Evolutionary conservation across 37 sponge, comb jelly and placozoan genomes (phyloP).

Genomic region (Petrosia ficiformis): DNA sequence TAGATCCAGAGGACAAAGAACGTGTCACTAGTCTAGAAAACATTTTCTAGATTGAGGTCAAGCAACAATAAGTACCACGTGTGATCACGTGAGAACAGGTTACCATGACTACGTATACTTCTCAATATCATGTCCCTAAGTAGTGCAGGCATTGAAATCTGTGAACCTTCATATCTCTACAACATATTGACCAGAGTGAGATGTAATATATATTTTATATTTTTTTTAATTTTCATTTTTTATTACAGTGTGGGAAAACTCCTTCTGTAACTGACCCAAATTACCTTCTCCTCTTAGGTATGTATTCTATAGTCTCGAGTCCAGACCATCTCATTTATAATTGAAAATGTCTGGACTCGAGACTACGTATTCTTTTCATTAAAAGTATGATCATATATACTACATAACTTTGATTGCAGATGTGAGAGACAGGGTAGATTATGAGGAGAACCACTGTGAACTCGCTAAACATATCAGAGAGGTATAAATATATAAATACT

Average conservation of each 20-base stretch:
- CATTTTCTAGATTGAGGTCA: background rate
- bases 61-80: too few species aligned
- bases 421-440: constrained; percentile 43
- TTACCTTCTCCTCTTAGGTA: constrained; percentile 78
- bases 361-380: too few species aligned
- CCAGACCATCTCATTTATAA: background rate
- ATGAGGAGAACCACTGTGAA: constrained; percentile 49
- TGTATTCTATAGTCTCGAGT: constrained; percentile 2
- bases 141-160: constrained; percentile 57
- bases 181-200: constrained; percentile 83
- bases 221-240: too few species aligned
- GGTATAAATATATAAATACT: constrained; percentile 3
- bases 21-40: background rate
- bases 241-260: too few species aligned
- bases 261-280: constrained; percentile 39
- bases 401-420: too few species aligned
- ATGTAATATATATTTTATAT: too few species aligned
- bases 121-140: constrained; percentile 7
- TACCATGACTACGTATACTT: background rate
- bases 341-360: too few species aligned
- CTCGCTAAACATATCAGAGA: constrained; percentile 41
- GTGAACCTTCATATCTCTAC: constrained; percentile 89
- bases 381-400: too few species aligned
- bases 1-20: background rate
- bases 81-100: too few species aligned